Base-by-base conservation (phyloP, 2,113 vertebrate genomes). In the Ranitomeya imitator region DNA sequence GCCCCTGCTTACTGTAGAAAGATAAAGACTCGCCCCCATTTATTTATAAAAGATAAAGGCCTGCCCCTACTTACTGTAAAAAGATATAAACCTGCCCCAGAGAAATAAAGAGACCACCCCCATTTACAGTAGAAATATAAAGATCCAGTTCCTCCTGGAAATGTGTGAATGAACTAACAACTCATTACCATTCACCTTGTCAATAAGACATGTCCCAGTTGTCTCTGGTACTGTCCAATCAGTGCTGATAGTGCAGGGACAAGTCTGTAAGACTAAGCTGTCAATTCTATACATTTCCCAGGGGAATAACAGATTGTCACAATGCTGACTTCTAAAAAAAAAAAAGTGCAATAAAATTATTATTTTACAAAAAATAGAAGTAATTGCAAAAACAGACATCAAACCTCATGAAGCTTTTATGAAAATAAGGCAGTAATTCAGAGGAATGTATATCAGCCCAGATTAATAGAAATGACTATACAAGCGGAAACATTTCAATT, bases 391-490 rank as follows among this genome's bases (percentile, higher is more conserved):
- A 51, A n/a, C 37, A 74, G 31, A 52, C 26, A 54, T 16, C 57
- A 19, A 81, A 16, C 8, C 26, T 61, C 8, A 81, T 31, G 10
- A 31, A 81, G 26, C 15, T 18, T 18, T 19, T 19, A 16, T 37
- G 26, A 37, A 61, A 19, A 81, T 37, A 81, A 81, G 19, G 23
- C 14, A 61, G 26, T 18, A 8, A 81, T 81, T 23, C 55, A 18
- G 23, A 61, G 19, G 16, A 10, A 37, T 10, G 45, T 51, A 76
- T 1, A 74, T 51, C 71, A 80, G 12, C 54, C 12, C 23, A 1
- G 71, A 74, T 76, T 52, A 76, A 21, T 76, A 51, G 37, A 61
- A 81, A 37, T 60, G 45, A 6, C 79, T 81, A 81, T 61, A 81
- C 55, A 81, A 37, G 23, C 59, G 57, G 19, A 81, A 81, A 60